Evolutionary conservation across 2,797 vertebrate genomes (phyloP).

Genomic region (Periophthalmus magnuspinnatus): DNA sequence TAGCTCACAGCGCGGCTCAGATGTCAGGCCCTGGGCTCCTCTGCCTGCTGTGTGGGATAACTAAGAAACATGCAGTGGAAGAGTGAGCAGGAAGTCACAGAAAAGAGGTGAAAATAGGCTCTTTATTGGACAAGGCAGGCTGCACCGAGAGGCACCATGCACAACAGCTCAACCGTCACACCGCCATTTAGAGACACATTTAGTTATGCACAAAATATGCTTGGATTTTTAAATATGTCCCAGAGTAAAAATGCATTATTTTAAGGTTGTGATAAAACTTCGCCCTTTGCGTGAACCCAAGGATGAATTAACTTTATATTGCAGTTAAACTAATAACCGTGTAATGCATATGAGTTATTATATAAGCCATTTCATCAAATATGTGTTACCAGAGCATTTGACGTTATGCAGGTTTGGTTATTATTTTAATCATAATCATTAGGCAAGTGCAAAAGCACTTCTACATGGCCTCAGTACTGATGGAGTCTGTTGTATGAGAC

Average conservation of each 20-base stretch:
- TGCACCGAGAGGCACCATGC: not conserved
- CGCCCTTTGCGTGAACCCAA: not conserved
- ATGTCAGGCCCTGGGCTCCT: slow-evolving; percentile 28
- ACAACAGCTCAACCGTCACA: not conserved
- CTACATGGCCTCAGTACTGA: not conserved
- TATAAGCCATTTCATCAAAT: not conserved
- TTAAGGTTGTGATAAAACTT: not conserved
- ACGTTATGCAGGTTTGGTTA: not conserved
- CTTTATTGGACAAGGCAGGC: slow-evolving; percentile 6
- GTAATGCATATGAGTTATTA: not conserved
- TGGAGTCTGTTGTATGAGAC: not conserved
- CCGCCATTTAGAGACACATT: not conserved
- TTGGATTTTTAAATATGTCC: not conserved
- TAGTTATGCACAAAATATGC: slow-evolving; percentile 3
- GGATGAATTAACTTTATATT: not conserved
- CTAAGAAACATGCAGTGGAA: slow-evolving; percentile 8
- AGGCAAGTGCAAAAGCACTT: not conserved
- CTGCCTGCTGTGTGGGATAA: slow-evolving; percentile 23
- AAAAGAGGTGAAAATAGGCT: not conserved
- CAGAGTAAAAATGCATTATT: not conserved
- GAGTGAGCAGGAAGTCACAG: not conserved
- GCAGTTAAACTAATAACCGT: not conserved
- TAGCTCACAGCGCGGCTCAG: slow-evolving; percentile 8
- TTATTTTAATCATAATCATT: not conserved
- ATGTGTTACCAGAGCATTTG: not conserved